These are phyloP conservation scores for Hydrolagus affinis DNA, from an alignment of 2,113 vertebrate genomes.

Conservation along the genomic window DNA sequence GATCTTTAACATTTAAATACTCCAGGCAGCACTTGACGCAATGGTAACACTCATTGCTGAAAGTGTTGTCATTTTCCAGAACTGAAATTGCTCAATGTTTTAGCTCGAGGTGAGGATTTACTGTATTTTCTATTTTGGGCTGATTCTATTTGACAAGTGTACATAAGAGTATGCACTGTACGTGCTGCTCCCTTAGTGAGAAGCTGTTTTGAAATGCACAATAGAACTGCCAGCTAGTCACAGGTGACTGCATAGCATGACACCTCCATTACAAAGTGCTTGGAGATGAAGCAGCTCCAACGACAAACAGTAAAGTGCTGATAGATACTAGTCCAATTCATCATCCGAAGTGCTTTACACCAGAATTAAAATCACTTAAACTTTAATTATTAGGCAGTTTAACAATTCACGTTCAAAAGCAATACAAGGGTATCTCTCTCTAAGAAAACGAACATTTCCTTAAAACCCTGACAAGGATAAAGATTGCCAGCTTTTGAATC, in stretches of 20 bases:
- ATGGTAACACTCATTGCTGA: background rate
- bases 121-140: conserved; percentile 3
- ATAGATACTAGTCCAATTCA: too few species aligned
- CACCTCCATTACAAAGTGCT: too few species aligned
- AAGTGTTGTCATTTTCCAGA: background rate
- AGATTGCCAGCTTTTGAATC: background rate
- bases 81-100: background rate
- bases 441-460: background rate
- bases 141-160: background rate
- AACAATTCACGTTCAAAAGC: too few species aligned
- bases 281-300: too few species aligned
- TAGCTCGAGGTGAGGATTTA: background rate
- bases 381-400: too few species aligned
- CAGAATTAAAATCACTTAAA: too few species aligned
- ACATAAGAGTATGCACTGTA: background rate
- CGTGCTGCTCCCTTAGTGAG: background rate
- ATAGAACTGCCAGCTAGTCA: background rate
- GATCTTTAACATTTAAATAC: background rate
- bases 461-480: background rate
- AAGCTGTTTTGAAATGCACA: background rate
- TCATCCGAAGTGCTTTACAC: too few species aligned
- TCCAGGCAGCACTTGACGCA: background rate
- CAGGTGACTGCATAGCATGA: too few species aligned
- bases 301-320: too few species aligned
- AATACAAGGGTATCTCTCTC: too few species aligned